Base-by-base conservation (phyloP, 2,113 vertebrate genomes). In the Zapus hudsonius region DNA sequence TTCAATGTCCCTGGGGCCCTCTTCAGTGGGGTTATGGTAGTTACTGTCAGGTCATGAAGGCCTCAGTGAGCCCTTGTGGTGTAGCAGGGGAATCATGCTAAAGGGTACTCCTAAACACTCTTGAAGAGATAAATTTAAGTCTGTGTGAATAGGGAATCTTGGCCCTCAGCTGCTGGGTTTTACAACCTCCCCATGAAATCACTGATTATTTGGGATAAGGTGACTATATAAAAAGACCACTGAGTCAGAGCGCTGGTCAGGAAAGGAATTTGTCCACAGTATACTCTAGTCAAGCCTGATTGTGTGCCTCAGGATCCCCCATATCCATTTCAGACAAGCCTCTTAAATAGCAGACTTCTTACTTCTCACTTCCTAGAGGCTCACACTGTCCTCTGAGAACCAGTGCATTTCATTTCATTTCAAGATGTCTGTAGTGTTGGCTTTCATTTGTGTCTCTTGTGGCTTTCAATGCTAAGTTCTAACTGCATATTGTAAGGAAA, bases 321-420 rank as follows among this genome's bases (percentile, higher is more conserved):
- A 22, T 1, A 10, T 11, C 40, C 0, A 0, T 20, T 20, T 64
- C 42, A 12, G 44, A 38, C 3, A 9, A 33, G 33, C 19, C 27
- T 47, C 38, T 4, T 4, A 17, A 27, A 33, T 23, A 44, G 55
- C 0, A 10, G 20, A 9, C 4, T 20, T 25, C 38, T 38, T 1
- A 19, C 29, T 9, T 13, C 63, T 22, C 20, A 3, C 8, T 4
- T 2, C 9, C 1, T 16, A n/a, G n/a, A n/a, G n/a, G n/a, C 38
- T 1, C 7, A 5, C 12, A 5, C 11, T 33, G 25, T 33, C 31
- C 44, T 20, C 73, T 11, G 10, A 15, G 42, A 64, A 44, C 9
- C n/a, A 11, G 27, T 11, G 6, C 15, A 5, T 12, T 47, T 16
- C 4, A 1, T 42, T n/a, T n/a, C n/a, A n/a, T 36, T 55, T 84